These are phyloP conservation scores for Silurus meridionalis DNA, from an alignment of 2,113 vertebrate species.

Conservation along the genomic window DNA sequence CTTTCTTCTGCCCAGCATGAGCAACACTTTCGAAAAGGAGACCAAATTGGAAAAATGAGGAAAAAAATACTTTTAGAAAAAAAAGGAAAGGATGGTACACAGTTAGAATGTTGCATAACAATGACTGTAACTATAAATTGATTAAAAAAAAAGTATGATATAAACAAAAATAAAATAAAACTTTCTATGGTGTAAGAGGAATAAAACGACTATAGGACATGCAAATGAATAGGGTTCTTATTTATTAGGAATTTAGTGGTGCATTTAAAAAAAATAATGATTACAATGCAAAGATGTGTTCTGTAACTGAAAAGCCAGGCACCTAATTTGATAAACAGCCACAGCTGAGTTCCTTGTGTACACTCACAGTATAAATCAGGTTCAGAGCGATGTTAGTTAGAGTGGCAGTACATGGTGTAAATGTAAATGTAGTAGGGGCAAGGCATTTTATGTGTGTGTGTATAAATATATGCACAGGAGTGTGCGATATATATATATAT, in stretches of 20 bases:
- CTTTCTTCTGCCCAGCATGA: neutral
- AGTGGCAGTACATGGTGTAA: neutral
- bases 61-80: neutral
- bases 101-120: neutral
- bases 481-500: too few species aligned
- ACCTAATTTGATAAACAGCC: neutral
- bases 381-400: neutral
- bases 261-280: neutral
- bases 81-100: neutral
- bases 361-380: neutral
- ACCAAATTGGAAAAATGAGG: neutral
- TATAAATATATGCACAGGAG: too few species aligned
- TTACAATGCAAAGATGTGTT: neutral
- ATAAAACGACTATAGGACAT: neutral
- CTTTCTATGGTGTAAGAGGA: neutral
- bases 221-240: neutral
- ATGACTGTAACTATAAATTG: neutral
- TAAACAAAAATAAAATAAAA: neutral
- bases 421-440: neutral
- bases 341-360: neutral
- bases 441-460: neutral
- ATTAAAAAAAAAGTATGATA: neutral
- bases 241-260: neutral
- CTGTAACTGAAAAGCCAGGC: neutral
- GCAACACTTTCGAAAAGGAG: neutral